Evolutionary conservation across 2,888 invertebrate species (phyloP).

Genomic region (Chorisops tibialis): DNA sequence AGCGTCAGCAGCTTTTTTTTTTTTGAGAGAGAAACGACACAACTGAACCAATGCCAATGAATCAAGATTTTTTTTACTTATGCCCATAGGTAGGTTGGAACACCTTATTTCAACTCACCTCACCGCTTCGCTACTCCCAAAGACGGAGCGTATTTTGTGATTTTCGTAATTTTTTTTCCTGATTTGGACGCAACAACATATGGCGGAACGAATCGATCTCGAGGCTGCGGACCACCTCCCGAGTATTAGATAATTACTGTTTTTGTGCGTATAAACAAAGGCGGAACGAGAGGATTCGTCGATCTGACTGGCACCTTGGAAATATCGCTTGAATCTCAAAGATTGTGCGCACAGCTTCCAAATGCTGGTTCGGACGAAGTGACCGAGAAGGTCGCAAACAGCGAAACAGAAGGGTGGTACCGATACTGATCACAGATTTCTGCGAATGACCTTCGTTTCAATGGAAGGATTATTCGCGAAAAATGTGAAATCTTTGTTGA

Average conservation of each 20-base stretch:
- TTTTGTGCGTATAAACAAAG: slow-evolving; percentile 31
- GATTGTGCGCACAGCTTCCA: no score
- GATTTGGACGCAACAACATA: slow-evolving; percentile 30
- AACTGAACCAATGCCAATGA: slow-evolving; percentile 4
- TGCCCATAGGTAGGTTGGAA: background rate
- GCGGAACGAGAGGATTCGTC: background rate
- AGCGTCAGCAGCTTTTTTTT: slow-evolving; percentile 6
- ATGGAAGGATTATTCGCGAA: slow-evolving; percentile 1
- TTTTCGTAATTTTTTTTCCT: background rate
- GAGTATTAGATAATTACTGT: slow-evolving; percentile 39
- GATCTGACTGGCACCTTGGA: background rate
- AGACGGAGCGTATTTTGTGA: no score
- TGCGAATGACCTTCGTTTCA: slow-evolving; percentile 1
- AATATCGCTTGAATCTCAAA: background rate
- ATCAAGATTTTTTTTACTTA: slow-evolving; percentile 3
- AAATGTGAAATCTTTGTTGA: background rate
- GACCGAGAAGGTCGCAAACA: background rate
- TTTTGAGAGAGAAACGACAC: slow-evolving; percentile 5
- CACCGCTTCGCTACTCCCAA: background rate
- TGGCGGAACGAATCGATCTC: slow-evolving; percentile 37
- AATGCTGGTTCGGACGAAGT: background rate
- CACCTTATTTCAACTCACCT: background rate
- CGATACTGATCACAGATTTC: background rate
- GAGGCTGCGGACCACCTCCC: slow-evolving; percentile 37
- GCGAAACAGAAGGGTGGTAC: background rate